Evolutionary conservation across 2,888 invertebrate species (phyloP), one percentile per base, ranked within the genome.

Genomic region (Spodoptera picta): DNA sequence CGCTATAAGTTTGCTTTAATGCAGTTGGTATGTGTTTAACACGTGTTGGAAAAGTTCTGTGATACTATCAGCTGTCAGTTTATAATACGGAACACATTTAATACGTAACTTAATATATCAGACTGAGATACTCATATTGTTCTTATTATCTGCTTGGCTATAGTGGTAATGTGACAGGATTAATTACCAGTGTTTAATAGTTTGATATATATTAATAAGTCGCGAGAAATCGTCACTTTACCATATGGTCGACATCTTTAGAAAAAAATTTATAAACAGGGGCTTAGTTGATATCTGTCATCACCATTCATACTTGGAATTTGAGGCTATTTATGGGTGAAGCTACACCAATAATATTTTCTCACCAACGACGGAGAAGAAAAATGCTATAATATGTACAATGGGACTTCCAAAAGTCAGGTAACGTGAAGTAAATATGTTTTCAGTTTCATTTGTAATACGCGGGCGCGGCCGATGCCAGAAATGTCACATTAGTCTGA

Each of bases 401-500:
- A 11, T 2, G 5, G 3, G 7, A 4, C 10, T 24, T 14, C 44
- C 7, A 41, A 31, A 45, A 49, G 27, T 48, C 48, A 56, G 45
- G 57, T 66, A 55, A 55, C 72, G 53, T 79, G 71, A 70, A 77
- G 48, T 68, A 55, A 71, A 19, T 51, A 69, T 81, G 60, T 72
- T 59, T 44, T 51, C 60, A 52, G 69, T 73, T 68, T 70, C 81
- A 83, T 82, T 74, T 77, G 80, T 76, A 83, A 81, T 77, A 78
- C 79, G 83, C 81, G 83, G 85, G 82, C 80, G 82, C 83, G 87
- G 81, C 81, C 84, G 83, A 84, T 84, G 87, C 85, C 86, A 84
- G 85, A 89, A 87, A 88, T 83, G 92, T 92, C 91, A 92, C 90
- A 92, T 92, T 92, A 92, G 86, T 86, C 90, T 92, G 92, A 93